Evolutionary conservation across 2,888 invertebrate genomes (phyloP), one percentile per base, ranked within the genome.

Genomic region (Anoncus sp.): DNA sequence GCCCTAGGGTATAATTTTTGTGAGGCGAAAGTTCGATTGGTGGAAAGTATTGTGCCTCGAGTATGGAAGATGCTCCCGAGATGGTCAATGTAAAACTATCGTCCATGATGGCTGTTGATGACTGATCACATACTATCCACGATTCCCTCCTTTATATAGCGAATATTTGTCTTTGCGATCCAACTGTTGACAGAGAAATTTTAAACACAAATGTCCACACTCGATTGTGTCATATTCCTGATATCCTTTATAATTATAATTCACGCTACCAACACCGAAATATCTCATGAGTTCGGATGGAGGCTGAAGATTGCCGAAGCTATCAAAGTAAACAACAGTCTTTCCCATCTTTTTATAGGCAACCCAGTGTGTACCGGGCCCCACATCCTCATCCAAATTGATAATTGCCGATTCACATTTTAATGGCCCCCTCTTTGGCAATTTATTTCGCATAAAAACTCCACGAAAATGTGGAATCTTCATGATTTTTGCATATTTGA

Each of bases 401-500:
- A 49, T 16, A 49, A 49, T 59, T 4, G 67, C 81, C 3, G 57
- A 77, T 72, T 85, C 82, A 53, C 66, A 27, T 45, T 75, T 70
- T 12, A 49, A 22, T n/a, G 77, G 67, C 14, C 60, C 70, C 57
- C 67, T 71, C 12, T 53, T 59, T 0, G 83, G 82, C 47, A 83
- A 60, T 27, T 10, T 35, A 65, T 82, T 77, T 59, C 76, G 63
- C 84, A 84, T 84, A 71, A 82, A 88, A 80, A 90, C 85, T 14
- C 87, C 89, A 49, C 88, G 82, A 79, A 89, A 89, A 75, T 87
- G 35, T 45, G 85, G 24, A 51, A 51, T 51, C 14, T 51, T n/a
- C 51, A 51, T 51, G 5, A 24, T 20, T 51, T 27, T 51, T 14
- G 14, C 51, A 24, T 7, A 24, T 6, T 51, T 24, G 1, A 51